Evolutionary conservation across 2,888 invertebrate genomes (phyloP).

Genomic region (Mythimna pallens): DNA sequence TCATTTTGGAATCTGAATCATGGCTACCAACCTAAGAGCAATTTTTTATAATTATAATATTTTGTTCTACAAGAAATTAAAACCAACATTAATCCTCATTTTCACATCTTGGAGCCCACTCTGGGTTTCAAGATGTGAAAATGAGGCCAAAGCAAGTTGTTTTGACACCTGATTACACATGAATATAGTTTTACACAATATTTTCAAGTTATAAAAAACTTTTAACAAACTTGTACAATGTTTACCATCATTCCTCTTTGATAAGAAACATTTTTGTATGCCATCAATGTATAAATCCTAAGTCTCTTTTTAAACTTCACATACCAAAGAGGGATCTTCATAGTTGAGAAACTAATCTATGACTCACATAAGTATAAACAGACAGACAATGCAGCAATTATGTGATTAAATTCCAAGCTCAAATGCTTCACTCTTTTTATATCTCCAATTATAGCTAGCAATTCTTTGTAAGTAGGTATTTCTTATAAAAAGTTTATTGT

Average conservation of each 20-base stretch:
- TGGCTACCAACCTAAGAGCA: conserved; percentile 1
- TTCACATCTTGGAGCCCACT: too few relatives aligned
- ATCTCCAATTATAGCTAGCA: conserved; percentile 53
- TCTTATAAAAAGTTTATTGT: conserved; percentile 44
- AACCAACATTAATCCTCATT: neutral
- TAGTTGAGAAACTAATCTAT: conserved; percentile 43
- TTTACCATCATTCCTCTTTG: neutral
- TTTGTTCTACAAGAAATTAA: neutral
- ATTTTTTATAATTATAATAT: neutral
- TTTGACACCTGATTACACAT: neutral
- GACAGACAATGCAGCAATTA: conserved; percentile 68
- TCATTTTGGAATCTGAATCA: conserved; percentile 23
- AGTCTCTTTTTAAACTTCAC: conserved; percentile 8
- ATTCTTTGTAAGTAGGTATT: conserved; percentile 41
- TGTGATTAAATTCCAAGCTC: conserved; percentile 64
- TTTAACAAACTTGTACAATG: neutral
- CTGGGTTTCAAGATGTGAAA: neutral
- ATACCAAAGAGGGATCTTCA: conserved; percentile 26
- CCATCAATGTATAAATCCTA: neutral
- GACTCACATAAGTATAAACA: conserved; percentile 65
- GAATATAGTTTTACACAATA: neutral
- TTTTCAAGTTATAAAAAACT: neutral
- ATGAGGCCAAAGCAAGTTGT: neutral
- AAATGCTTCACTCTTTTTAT: conserved; percentile 61
- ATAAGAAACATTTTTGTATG: neutral